Conservation (phyloP, 2,797 vertebrate species). For the Selene dorsalis region DNA sequence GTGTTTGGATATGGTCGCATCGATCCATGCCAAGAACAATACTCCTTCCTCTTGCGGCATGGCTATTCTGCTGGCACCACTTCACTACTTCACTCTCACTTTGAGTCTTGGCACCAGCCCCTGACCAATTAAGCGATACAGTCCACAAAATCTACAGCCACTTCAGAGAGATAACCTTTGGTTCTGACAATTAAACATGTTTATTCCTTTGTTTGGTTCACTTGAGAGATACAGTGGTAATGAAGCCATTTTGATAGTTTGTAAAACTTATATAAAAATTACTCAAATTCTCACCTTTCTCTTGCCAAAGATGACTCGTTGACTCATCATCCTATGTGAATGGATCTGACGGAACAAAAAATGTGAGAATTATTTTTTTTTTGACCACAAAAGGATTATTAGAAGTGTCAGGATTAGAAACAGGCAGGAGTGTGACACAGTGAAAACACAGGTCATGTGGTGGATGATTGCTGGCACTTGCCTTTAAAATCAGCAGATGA, state of each 20-base stretch:
- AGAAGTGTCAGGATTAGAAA: background rate
- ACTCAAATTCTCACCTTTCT: slow-evolving; percentile 35
- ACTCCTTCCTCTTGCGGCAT: slow-evolving; percentile 72
- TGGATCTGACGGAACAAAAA: slow-evolving; percentile 19
- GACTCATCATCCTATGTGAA: slow-evolving; percentile 35
- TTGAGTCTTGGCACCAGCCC: slow-evolving; percentile 50
- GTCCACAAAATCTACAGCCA: slow-evolving; percentile 44
- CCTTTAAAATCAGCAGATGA: slow-evolving; percentile 1
- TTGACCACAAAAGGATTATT: background rate
- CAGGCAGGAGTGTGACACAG: slow-evolving; percentile 7
- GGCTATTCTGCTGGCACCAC: slow-evolving; percentile 68
- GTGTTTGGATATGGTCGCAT: slow-evolving; percentile 69
- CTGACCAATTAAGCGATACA: slow-evolving; percentile 63
- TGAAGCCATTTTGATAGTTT: slow-evolving; percentile 15
- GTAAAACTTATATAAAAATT: slow-evolving; percentile 22
- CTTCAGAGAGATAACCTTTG: slow-evolving; percentile 54
- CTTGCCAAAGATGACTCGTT: slow-evolving; percentile 37
- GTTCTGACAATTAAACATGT: slow-evolving; percentile 38
- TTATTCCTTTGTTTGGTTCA: slow-evolving; percentile 20
- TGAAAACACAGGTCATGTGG: slow-evolving; percentile 3
- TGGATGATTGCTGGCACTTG: background rate
- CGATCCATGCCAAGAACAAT: slow-evolving; percentile 78
- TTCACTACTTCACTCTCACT: slow-evolving; percentile 65
- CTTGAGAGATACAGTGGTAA: slow-evolving; percentile 24
- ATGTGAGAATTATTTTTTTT: slow-evolving; percentile 21